A percentile compares a stretch with the other conserved stretches of the same genome.
Conservation (phyloP, 2,888 invertebrate genomes). For the Trichogramma dendrolimi region DNA sequence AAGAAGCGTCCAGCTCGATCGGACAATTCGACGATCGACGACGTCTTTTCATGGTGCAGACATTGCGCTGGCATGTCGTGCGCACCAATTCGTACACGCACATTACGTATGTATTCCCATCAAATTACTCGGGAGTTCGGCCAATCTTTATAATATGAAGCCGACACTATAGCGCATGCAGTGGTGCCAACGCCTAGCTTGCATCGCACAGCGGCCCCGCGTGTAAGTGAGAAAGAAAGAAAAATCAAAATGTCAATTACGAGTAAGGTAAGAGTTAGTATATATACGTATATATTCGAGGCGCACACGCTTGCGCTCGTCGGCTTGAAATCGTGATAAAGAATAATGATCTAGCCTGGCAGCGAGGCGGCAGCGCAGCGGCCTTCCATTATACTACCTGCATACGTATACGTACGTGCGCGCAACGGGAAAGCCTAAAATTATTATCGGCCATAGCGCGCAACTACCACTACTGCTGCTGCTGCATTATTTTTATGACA, state of each 20-base stretch:
- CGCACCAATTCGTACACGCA: neutral
- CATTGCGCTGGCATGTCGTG: too few relatives aligned
- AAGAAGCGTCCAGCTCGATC: neutral
- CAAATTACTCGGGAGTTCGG: conserved; percentile 10
- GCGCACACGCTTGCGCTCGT: too few relatives aligned
- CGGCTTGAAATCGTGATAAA: too few relatives aligned
- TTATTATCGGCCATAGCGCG: conserved; percentile 9
- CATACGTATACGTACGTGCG: neutral
- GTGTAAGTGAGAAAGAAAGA: neutral
- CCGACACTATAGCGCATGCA: too few relatives aligned
- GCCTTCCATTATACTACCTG: too few relatives aligned
- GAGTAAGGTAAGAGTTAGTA: conserved; percentile 5
- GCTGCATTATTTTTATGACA: conserved; percentile 11
- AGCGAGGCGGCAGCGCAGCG: neutral
- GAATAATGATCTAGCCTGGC: conserved; percentile 9
- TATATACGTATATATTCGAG: too few relatives aligned
- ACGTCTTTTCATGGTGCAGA: conserved; percentile 22
- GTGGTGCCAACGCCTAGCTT: too few relatives aligned
- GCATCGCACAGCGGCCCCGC: neutral
- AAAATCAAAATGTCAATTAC: conserved; percentile 27
- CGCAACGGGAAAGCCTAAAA: neutral
- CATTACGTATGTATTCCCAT: conserved; percentile 19
- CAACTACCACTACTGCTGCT: neutral
- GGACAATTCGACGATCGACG: conserved; percentile 14
- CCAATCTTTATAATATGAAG: too few relatives aligned